These are phyloP conservation scores for Scaptomyza cyrtandrae DNA, from an alignment of 2,888 invertebrate species.

Conservation along the genomic window DNA sequence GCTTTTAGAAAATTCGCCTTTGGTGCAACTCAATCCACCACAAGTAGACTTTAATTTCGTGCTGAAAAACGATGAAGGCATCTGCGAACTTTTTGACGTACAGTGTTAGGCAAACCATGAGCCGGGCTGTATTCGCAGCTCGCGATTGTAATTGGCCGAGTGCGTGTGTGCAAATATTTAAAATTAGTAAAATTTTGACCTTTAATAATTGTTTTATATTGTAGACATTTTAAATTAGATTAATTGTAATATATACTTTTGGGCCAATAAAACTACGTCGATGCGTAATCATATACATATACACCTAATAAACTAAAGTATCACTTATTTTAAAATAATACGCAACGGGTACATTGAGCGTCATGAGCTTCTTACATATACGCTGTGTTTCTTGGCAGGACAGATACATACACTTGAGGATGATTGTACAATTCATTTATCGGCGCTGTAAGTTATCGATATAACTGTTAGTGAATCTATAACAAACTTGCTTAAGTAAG, in stretches of 20 bases:
- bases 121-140: constrained; percentile 21
- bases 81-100: constrained; percentile 84
- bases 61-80: constrained; percentile 81
- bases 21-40: constrained; percentile 82
- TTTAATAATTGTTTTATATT: constrained; percentile 64
- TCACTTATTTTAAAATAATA: neutral
- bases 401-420: neutral
- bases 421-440: neutral
- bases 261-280: constrained; percentile 54
- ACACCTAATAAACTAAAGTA: neutral
- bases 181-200: constrained; percentile 76
- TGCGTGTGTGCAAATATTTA: constrained; percentile 79
- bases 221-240: constrained; percentile 68
- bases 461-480: neutral
- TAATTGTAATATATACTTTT: constrained; percentile 65
- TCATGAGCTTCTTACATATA: neutral
- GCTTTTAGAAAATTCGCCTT: constrained; percentile 80
- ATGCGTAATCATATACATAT: constrained; percentile 40
- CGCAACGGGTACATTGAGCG: neutral
- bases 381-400: neutral
- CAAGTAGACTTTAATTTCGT: constrained; percentile 82
- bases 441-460: neutral
- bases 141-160: constrained; percentile 64
- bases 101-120: constrained; percentile 63
- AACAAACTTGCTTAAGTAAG: neutral